These are phyloP conservation scores for Dipodomys ordii DNA, from an alignment of 2,113 vertebrate genomes.

Conservation along the genomic window DNA sequence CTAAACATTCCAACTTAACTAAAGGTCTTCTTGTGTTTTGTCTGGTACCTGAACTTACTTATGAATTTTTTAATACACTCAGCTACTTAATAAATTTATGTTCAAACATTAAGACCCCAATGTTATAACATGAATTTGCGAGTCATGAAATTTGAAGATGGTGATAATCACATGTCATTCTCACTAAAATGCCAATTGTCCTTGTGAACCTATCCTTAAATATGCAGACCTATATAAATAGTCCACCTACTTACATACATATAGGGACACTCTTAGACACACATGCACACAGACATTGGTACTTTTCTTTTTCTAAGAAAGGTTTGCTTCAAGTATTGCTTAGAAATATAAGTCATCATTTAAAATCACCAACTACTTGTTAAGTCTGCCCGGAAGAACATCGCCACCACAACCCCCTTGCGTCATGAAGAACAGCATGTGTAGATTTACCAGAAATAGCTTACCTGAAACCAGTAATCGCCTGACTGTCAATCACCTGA, in stretches of 20 bases:
- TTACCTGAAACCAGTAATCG: too few species aligned
- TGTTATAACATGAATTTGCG: neutral
- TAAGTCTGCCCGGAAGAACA: too few species aligned
- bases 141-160: constrained; percentile 3
- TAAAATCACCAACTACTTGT: constrained; percentile 39
- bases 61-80: constrained; percentile 36
- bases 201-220: neutral
- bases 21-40: neutral
- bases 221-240: neutral
- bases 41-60: neutral
- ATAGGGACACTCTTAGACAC: fast-evolving
- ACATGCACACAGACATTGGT: neutral
- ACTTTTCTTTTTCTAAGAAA: constrained; percentile 35
- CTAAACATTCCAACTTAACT: constrained; percentile 21
- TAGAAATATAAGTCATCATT: constrained; percentile 32
- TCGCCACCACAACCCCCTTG: too few species aligned
- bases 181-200: neutral
- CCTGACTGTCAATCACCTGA: too few species aligned
- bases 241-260: too few species aligned
- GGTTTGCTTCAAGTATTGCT: neutral
- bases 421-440: too few species aligned
- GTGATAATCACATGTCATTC: neutral
- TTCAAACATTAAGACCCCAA: constrained; percentile 3
- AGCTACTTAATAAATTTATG: neutral
- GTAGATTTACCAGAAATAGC: too few species aligned